phyloP scores from a whole-genome alignment of 2,797 vertebrate species.

The Acanthis flammea region DNA sequence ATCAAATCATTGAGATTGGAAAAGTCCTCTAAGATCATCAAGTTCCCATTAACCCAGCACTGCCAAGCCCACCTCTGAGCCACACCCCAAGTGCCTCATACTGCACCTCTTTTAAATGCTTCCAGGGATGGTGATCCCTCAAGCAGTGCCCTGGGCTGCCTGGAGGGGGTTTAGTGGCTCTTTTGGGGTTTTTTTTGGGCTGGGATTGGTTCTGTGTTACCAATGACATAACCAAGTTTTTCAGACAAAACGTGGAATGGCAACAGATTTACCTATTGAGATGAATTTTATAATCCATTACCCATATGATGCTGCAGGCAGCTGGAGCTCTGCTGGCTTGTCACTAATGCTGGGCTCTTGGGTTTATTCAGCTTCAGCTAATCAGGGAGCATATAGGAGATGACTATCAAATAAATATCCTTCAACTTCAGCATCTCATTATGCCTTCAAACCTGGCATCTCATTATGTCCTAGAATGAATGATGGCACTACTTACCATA shows the following conservation, averaged over 20 bases:
- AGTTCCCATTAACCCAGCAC: background rate
- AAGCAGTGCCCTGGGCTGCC: background rate
- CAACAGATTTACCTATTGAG: slow-evolving; percentile 23
- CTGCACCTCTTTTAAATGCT: background rate
- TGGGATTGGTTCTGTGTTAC: background rate
- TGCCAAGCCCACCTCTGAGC: background rate
- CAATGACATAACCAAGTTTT: background rate
- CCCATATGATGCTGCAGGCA: background rate
- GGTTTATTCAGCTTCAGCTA: slow-evolving; percentile 28
- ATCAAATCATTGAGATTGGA: too few species aligned
- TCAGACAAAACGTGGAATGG: background rate
- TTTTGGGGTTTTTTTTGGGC: background rate
- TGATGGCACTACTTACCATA: background rate
- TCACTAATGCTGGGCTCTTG: slow-evolving; percentile 9
- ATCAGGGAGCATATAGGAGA: background rate
- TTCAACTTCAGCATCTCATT: background rate
- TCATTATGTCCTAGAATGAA: background rate
- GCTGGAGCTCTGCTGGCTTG: background rate
- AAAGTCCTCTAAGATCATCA: background rate
- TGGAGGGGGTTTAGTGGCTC: background rate
- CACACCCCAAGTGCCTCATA: background rate
- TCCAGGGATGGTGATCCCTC: background rate
- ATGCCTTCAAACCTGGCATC: background rate
- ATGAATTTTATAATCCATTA: slow-evolving; percentile 27
- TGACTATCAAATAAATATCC: slow-evolving; percentile 39